Conservation (phyloP, 2,113 vertebrate genomes). For the Tetrax tetrax region DNA sequence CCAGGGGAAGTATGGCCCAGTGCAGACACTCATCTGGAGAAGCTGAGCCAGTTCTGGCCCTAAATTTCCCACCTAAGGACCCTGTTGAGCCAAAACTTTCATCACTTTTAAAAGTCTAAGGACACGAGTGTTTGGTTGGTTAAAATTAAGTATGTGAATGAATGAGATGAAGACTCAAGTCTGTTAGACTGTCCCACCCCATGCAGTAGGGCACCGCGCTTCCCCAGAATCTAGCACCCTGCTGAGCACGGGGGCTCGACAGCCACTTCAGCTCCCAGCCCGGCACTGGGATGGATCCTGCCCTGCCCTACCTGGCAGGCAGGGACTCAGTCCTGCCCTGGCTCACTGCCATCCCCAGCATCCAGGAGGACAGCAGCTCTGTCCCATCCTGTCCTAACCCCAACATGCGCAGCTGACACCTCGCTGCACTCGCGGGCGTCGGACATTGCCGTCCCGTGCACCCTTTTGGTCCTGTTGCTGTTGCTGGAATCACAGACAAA, state of each 20-base stretch:
- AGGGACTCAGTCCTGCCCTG: background rate
- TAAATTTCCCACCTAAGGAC: background rate
- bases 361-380: fast-evolving
- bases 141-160: background rate
- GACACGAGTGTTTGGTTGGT: fast-evolving
- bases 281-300: background rate
- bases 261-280: background rate
- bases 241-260: background rate
- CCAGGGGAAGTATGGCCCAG: background rate
- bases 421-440: fast-evolving
- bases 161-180: background rate
- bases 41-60: background rate
- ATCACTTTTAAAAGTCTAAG: background rate
- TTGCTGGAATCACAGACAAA: background rate
- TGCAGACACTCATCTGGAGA: background rate
- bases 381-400: background rate
- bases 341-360: fast-evolving
- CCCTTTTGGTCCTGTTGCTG: background rate
- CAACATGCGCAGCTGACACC: background rate
- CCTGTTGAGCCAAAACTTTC: background rate
- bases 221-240: background rate
- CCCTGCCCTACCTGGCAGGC: background rate
- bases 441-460: background rate
- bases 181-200: background rate
- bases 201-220: background rate